phyloP scores from a whole-genome alignment of 2,797 vertebrate species.

The Petrocephalus sullivani region DNA sequence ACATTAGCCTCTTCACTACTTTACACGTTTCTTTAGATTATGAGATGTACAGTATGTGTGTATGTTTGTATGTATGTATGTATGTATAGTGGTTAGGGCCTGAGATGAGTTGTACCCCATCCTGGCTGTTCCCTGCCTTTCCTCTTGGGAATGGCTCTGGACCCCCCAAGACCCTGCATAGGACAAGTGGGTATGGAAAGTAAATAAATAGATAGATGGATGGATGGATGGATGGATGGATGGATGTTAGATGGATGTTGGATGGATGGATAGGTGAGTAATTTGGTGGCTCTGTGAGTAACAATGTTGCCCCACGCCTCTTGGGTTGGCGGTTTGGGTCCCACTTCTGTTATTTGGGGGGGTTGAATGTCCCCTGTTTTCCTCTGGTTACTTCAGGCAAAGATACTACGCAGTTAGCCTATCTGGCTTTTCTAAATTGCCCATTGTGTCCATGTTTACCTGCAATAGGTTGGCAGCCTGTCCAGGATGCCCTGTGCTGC shows the following conservation, averaged over 20 bases:
- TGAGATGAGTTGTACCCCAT: no score
- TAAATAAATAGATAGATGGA: not conserved
- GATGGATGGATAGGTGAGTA: no score
- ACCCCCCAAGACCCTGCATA: not conserved
- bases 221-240: no score
- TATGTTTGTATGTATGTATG: not conserved
- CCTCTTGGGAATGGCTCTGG: no score
- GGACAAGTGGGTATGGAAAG: not conserved
- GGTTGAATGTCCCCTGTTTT: not conserved
- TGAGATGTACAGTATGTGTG: not conserved
- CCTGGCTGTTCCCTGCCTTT: no score
- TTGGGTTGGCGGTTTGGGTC: not conserved
- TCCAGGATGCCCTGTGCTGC: not conserved
- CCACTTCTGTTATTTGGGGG: not conserved
- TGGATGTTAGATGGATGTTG: no score
- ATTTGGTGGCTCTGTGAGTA: no score
- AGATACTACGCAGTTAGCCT: not conserved
- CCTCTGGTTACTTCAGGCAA: not conserved
- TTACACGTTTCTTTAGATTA: not conserved
- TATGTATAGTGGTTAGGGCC: no score
- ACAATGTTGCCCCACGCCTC: no score
- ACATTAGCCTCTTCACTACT: not conserved
- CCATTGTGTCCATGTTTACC: no score
- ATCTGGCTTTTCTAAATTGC: not conserved
- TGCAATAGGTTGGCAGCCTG: no score